These are phyloP conservation scores for Scomberomorus guttatus DNA, from an alignment of 2,797 vertebrate genomes.

Conservation along the genomic window DNA sequence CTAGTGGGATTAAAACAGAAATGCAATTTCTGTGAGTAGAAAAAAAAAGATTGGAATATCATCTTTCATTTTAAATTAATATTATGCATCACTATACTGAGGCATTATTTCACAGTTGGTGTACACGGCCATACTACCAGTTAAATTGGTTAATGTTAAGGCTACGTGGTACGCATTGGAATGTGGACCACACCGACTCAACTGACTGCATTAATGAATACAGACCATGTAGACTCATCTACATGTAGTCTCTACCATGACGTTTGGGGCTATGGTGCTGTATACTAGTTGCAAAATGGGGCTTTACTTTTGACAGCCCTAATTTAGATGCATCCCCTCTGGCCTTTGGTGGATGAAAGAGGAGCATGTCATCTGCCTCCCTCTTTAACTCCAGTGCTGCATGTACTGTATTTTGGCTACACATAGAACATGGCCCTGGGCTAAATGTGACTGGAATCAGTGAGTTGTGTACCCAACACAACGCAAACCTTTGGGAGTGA, in stretches of 20 bases:
- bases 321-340: constrained; percentile 66
- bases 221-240: constrained; percentile 22
- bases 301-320: constrained; percentile 51
- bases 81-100: constrained; percentile 39
- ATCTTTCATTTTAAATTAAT: constrained; percentile 49
- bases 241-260: constrained; percentile 13
- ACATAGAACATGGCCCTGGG: constrained; percentile 55
- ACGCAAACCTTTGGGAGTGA: constrained; percentile 66
- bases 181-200: constrained; percentile 6
- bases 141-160: constrained; percentile 54
- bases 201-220: constrained; percentile 30
- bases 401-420: constrained; percentile 65
- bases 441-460: constrained; percentile 72
- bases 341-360: constrained; percentile 66
- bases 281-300: constrained; percentile 18
- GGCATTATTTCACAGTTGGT: constrained; percentile 50
- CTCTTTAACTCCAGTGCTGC: constrained; percentile 43
- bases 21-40: constrained; percentile 36
- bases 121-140: constrained; percentile 27
- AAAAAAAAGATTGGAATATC: constrained; percentile 28
- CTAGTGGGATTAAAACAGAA: constrained; percentile 35
- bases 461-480: constrained; percentile 70
- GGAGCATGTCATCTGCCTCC: constrained; percentile 62
- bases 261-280: constrained; percentile 3
- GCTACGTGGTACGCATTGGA: constrained; percentile 31